Conservation (phyloP, 2,113 vertebrate species). For the Oxyura jamaicensis region DNA sequence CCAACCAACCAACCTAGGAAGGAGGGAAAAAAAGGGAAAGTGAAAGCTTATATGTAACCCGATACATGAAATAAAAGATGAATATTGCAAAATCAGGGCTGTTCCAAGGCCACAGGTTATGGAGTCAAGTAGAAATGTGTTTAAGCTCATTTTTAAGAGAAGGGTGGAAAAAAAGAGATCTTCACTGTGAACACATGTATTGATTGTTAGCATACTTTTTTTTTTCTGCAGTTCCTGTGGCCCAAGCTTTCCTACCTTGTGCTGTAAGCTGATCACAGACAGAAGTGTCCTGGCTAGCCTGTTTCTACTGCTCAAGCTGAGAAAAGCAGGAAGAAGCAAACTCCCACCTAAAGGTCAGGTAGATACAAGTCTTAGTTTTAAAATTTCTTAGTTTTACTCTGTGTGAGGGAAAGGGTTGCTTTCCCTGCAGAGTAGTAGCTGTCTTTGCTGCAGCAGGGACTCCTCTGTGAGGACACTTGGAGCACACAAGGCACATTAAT, state of each 20-base stretch:
- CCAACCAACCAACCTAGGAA: neutral
- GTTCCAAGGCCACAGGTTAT: neutral
- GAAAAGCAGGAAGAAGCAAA: neutral
- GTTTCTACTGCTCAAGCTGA: neutral
- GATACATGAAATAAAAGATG: neutral
- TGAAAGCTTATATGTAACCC: neutral
- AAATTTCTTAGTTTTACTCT: neutral
- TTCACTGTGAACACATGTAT: neutral
- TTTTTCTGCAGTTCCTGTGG: neutral
- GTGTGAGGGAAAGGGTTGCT: neutral
- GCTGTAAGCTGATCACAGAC: neutral
- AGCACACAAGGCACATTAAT: rapidly evolving
- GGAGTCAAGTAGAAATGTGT: neutral
- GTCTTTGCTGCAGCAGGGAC: neutral
- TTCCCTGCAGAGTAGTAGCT: neutral
- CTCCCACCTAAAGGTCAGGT: neutral
- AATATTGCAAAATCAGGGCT: neutral
- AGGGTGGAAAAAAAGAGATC: neutral
- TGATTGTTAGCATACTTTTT: neutral
- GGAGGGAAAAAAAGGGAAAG: neutral
- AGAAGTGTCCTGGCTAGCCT: neutral
- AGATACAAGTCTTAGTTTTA: neutral
- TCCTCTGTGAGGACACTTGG: neutral
- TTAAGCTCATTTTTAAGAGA: neutral
- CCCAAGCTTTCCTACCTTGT: neutral